Conservation (phyloP, 2,797 vertebrate genomes). For the Cossypha polioptera region DNA sequence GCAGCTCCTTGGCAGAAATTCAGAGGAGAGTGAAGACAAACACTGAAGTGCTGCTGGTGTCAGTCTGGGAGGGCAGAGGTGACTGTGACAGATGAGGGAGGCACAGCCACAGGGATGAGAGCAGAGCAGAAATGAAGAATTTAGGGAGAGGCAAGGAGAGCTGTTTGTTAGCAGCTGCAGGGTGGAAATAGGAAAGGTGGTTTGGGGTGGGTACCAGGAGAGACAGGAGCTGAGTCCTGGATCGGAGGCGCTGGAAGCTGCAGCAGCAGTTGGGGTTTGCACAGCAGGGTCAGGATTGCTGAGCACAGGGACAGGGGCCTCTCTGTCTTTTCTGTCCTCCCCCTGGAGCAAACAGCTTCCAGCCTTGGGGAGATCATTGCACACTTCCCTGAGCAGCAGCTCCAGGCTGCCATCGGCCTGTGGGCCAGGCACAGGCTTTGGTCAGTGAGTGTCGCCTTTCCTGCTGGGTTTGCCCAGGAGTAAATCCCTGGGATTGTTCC, state of each 20-base stretch:
- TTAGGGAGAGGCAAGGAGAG: background rate
- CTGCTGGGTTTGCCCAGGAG: background rate
- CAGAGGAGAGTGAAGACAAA: background rate
- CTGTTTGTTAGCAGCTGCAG: background rate
- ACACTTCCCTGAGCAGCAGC: background rate
- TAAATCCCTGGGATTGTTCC: background rate
- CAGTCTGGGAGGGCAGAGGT: background rate
- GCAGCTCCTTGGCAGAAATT: background rate
- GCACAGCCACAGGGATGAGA: background rate
- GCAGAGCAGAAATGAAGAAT: background rate
- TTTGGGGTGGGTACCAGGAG: background rate
- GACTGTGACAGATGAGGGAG: background rate
- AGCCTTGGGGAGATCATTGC: background rate
- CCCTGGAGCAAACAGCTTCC: background rate
- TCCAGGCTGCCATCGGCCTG: background rate
- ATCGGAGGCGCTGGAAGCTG: rapidly evolving
- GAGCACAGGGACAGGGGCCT: background rate
- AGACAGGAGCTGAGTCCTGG: background rate
- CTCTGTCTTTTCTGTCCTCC: background rate
- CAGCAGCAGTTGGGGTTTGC: background rate
- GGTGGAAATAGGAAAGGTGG: background rate
- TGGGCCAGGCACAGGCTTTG: background rate
- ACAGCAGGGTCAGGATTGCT: background rate
- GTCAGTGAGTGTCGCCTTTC: rapidly evolving
- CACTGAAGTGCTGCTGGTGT: background rate